A percentile compares a stretch with the other conserved stretches of the same genome.
Conservation (phyloP, 2,113 vertebrate genomes). For the Azemiops feae region DNA sequence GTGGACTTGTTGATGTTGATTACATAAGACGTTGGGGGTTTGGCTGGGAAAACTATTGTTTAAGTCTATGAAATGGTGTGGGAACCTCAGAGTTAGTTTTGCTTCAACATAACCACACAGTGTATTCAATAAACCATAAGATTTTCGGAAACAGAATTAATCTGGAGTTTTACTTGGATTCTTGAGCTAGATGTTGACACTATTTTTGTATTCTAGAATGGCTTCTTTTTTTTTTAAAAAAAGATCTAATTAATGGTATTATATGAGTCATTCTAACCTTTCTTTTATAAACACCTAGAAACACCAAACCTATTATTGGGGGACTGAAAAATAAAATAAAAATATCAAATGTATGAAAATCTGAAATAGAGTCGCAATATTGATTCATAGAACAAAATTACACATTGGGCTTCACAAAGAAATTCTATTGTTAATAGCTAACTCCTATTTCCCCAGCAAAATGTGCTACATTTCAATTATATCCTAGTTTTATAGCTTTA, state of each 20-base stretch:
- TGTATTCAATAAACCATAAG: too few relatives aligned
- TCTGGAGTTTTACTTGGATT: too few relatives aligned
- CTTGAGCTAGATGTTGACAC: too few relatives aligned
- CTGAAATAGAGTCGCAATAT: neutral
- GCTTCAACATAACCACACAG: too few relatives aligned
- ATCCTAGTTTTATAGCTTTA: neutral
- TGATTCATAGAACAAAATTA: neutral
- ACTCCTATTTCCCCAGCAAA: neutral
- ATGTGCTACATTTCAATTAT: neutral
- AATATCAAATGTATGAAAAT: neutral
- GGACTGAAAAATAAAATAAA: neutral
- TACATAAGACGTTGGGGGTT: too few relatives aligned
- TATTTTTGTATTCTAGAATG: neutral
- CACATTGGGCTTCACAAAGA: neutral
- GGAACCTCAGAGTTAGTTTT: too few relatives aligned
- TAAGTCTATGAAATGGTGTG: too few relatives aligned
- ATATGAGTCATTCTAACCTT: neutral
- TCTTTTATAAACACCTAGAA: neutral
- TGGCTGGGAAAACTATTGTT: too few relatives aligned
- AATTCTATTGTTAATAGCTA: neutral
- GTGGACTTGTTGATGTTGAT: too few relatives aligned
- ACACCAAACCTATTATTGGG: neutral
- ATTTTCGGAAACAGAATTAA: too few relatives aligned
- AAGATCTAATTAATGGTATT: neutral
- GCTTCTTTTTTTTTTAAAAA: neutral